A percentile compares a stretch with the other conserved stretches of the same genome.
phyloP scores from a whole-genome alignment of 2,113 vertebrate genomes.

The Platycercus adscitus region DNA sequence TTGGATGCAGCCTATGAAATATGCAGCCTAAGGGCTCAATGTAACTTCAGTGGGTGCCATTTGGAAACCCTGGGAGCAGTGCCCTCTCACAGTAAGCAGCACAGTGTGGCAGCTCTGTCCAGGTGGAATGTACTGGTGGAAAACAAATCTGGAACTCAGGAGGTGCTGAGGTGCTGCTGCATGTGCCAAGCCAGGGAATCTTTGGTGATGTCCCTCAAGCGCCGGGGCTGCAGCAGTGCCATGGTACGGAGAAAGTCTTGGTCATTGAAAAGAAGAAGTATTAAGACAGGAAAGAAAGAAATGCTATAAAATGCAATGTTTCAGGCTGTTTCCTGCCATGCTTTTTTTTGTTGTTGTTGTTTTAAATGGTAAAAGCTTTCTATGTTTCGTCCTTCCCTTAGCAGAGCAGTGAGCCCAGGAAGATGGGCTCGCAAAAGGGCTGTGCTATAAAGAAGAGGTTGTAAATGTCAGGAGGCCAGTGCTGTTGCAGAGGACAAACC shows the following conservation, averaged over 20 bases:
- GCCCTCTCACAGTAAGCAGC: neutral
- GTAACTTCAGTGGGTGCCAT: neutral
- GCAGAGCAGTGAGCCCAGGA: neutral
- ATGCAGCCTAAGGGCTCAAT: neutral
- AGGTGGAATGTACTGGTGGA: neutral
- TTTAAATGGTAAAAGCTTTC: neutral
- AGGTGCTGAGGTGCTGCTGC: neutral
- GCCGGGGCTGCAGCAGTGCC: neutral
- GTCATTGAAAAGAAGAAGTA: neutral
- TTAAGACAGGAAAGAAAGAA: neutral
- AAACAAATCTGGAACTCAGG: neutral
- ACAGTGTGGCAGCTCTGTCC: neutral
- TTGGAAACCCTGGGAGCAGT: neutral
- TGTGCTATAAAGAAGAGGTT: neutral
- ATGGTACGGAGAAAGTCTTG: accelerated
- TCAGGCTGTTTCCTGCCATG: neutral
- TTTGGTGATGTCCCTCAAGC: neutral
- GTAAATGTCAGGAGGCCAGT: neutral
- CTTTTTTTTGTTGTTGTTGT: neutral
- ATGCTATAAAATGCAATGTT: neutral
- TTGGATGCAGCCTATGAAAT: neutral
- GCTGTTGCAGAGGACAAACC: neutral
- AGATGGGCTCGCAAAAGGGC: neutral
- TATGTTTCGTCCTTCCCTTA: neutral
- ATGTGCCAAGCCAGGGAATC: accelerated